Evolutionary conservation across 2,888 invertebrate genomes (phyloP), one percentile per base, ranked within the genome.

Genomic region (Bombylius major): DNA sequence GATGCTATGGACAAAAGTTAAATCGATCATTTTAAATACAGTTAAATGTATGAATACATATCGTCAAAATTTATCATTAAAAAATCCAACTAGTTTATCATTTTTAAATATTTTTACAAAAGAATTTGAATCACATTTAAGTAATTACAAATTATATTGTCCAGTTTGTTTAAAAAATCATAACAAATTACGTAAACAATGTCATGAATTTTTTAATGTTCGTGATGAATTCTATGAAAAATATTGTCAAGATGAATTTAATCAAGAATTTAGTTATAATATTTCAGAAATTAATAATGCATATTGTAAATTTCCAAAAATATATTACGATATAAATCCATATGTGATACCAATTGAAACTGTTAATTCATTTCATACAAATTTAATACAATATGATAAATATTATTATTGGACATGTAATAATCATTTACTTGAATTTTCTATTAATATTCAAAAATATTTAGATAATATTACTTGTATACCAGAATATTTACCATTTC

Each of bases 391-490:
- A 59, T 83, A 75, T 64, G 68, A 72, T 58, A 68, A 76, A 39
- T 65, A 69, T 51, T 81, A 77, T 67, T 84, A 82, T 64, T 85
- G 83, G 82, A 64, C 82, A 50, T 85, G 85, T 62, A 53, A 66
- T 1, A 68, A 75, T 32, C 84, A 85, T 62, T 67, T 77, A 13
- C 65, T 74, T 42, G 62, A 66, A 44, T 81, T 82, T 58, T 60
- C 77, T 31, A 64, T 69, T 36, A 59, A 72, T 60, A 80, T 82
- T 1, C 64, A 70, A 7, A 58, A 57, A 14, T 77, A 73, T 65
- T 66, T 81, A 23, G 68, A 71, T 1, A 71, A 76, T 0, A 69
- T 69, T 58, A 42, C 66, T 81, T 13, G 57, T 11, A 58, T 56
- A 39, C 82, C 83, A 0, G 70, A 62, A 11, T 63, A 79, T 65